Evolutionary conservation across 2,797 vertebrate genomes (phyloP), one percentile per base, ranked within the genome.

Genomic region (Carduelis carduelis): DNA sequence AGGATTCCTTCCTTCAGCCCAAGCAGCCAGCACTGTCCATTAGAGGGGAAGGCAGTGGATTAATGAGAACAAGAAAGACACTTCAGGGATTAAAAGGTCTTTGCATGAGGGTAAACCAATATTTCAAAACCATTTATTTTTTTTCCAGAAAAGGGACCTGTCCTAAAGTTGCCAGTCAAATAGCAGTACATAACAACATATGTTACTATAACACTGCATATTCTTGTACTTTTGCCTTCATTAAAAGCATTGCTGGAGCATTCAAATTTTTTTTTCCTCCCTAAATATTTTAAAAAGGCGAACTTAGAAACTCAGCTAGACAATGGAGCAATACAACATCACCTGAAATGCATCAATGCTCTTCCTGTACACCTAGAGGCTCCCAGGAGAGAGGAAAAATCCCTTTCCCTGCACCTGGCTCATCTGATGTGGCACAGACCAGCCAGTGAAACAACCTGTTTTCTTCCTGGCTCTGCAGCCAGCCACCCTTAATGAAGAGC

Each of bases 261-360:
- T 17, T 43, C 4, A 10, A 8, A 1, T 11, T 37, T 49, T 21
- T 30, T 21, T 57, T 5, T 2, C 5, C 2, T n/a, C 7, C 32
- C 19, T 19, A 44, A 12, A 22, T 63, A 34, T 85, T 83, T 81
- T n/a, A 27, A 30, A 71, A 76, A 83, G 4, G 8, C 14, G 77
- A 57, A 66, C 1, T 52, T 71, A 59, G 41, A 53, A 82, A 76
- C 3, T 1, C 16, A 55, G 22, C 20, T 78, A 46, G n/a, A 41
- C 35, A 79, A 77, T 2, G 2, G 3, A 85, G 26, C 19, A 80
- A 47, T 8, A 7, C 6, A 57, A 8, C 15, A 79, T 34, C 20
- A 47, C 6, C 34, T 44, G 37, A 70, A 82, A 91, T 49, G 12
- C 19, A 26, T 74, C 70, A 44, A 24, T 0, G 1, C 37, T 49